Base-by-base conservation (phyloP, 2,888 invertebrate genomes). In the Timema podura region DNA sequence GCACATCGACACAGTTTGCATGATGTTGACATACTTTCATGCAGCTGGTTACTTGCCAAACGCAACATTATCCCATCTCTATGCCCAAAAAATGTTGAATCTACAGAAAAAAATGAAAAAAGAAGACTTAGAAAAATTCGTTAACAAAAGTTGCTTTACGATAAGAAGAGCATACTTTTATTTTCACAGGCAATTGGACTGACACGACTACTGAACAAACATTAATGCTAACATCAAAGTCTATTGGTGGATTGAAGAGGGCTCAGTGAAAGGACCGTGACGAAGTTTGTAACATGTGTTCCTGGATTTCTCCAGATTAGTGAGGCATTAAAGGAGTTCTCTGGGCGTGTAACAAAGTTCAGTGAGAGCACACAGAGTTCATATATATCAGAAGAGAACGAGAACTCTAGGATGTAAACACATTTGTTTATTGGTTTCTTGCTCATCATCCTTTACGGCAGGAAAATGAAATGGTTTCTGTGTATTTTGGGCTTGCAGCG, bases 401-500 rank as follows among this genome's bases (percentile, higher is more conserved):
- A 5, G 54, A 54, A 5, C 54, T 13, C 9, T 6, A 54, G 54
- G 54, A 54, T 54, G 16, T 54, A 11, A 54, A 54, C 54, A 54
- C 3, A 57, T 57, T 11, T 57, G 57, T 57, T 6, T 3, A n/a
- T 57, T 57, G 8, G 57, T 57, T 57, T 57, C 13, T 8, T 15
- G n/a, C 7, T 57, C 57, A 57, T 57, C 9, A 57, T 57, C 15
- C 57, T n/a, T 57, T 57, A n/a, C 57, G 57, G 30, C 57, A 57
- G 57, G 13, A n/a, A 0, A 54, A 3, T 13, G 15, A 57, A n/a
- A n/a, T 57, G 57, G 57, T 57, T 57, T 54, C 54, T 57, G 15
- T 57, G 57, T 57, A 15, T 57, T 57, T n/a, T 57, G 15, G 57
- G 57, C 15, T 57, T 57, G 57, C 9, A 57, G n/a, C 9, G n/a